Evolutionary conservation across 2,797 vertebrate genomes (phyloP).

Genomic region (Amblyraja radiata): DNA sequence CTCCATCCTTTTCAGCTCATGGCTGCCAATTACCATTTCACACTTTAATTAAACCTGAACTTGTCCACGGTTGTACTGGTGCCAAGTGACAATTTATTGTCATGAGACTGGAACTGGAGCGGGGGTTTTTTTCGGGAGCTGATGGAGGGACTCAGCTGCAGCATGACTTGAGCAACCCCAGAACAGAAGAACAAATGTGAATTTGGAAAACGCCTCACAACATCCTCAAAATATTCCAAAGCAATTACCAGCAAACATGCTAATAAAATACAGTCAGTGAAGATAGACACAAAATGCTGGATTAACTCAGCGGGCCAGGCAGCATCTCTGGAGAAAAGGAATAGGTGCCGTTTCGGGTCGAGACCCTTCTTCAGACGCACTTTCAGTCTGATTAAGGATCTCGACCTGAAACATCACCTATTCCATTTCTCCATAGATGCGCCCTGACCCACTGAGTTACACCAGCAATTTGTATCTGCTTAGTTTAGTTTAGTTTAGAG

Average conservation of each 20-base stretch:
- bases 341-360: too few relatives aligned
- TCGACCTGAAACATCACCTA: too few relatives aligned
- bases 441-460: too few relatives aligned
- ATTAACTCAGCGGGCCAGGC: too few relatives aligned
- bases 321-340: too few relatives aligned
- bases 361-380: too few relatives aligned
- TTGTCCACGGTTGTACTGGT: not conserved
- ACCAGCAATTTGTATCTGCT: too few relatives aligned
- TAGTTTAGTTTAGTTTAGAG: too few relatives aligned
- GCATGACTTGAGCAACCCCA: not conserved
- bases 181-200: not conserved
- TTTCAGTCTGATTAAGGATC: too few relatives aligned
- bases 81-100: not conserved
- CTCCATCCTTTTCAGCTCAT: not conserved
- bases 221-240: not conserved
- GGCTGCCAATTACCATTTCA: not conserved
- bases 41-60: conserved; percentile 4
- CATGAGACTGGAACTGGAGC: not conserved
- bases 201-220: not conserved
- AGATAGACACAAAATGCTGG: too few relatives aligned
- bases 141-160: not conserved
- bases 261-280: not conserved
- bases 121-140: not conserved
- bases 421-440: too few relatives aligned
- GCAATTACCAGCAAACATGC: not conserved